Evolutionary conservation across 2,888 invertebrate genomes (phyloP), one percentile per base, ranked within the genome.

Genomic region (Eilema depressum): DNA sequence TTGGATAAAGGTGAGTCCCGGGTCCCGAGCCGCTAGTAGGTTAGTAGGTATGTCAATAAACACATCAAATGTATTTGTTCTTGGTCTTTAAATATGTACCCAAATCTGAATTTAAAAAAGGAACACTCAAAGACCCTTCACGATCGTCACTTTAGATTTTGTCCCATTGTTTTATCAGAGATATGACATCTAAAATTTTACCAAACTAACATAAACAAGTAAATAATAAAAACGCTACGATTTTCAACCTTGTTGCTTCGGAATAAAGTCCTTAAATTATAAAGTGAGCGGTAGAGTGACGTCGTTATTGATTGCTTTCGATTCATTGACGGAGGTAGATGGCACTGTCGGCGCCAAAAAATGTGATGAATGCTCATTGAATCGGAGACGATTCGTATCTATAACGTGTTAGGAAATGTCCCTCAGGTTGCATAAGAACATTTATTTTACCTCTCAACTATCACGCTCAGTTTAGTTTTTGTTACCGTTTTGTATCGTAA

Each of bases 311-410:
- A 84, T 84, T 73, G 71, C 37, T 71, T 77, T 75, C 74, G 79
- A 71, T 82, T 83, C 81, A 80, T 76, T 78, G 78, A 77, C 71
- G 73, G 73, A 78, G 82, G 83, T 84, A 83, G 80, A 85, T 79
- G 78, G 82, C 77, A 77, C 70, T 79, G 77, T 41, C 68, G 64
- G 62, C 76, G 70, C 69, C 65, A 77, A 82, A 81, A 53, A 80
- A 79, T 74, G 79, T 78, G 82, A 84, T 83, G 78, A 85, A 84
- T 85, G 85, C 79, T 83, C 83, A 85, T 77, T 83, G 85, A 85
- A 72, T 68, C 66, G 75, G 71, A 79, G 77, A 79, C 69, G 78
- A 76, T 83, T 70, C 70, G 84, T 80, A 81, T 82, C 81, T 73
- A 62, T 56, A 62, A 79, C 80, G 80, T 80, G 79, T 78, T 80